phyloP scores from a whole-genome alignment of 2,113 vertebrate genomes.

The Grallaria varia region DNA sequence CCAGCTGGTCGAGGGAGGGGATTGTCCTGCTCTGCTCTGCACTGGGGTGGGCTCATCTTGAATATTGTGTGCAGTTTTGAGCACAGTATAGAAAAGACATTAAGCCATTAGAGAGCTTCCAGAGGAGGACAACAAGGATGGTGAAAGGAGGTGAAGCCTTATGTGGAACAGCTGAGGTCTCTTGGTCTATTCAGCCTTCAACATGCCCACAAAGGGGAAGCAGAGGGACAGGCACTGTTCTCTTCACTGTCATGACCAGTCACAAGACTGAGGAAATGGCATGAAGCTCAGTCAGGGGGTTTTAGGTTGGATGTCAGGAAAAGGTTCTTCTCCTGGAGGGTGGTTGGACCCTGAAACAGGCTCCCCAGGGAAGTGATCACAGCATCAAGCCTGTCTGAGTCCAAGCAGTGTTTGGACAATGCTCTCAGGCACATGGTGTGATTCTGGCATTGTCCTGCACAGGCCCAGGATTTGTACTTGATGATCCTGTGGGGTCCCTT shows the following conservation, averaged over 20 bases:
- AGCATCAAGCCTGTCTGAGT: not conserved
- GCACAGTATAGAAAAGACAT: not conserved
- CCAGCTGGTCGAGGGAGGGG: too few species aligned
- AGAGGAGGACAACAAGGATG: not conserved
- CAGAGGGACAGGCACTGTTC: rapidly evolving
- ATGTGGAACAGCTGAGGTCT: not conserved
- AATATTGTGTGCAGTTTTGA: not conserved
- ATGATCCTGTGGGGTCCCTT: not conserved
- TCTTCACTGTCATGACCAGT: not conserved
- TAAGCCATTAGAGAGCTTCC: not conserved
- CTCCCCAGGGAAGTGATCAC: not conserved
- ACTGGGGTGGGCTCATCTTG: not conserved
- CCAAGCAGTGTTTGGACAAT: not conserved
- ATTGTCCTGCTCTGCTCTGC: not conserved
- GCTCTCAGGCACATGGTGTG: not conserved
- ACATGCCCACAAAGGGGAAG: not conserved
- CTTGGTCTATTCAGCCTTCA: not conserved
- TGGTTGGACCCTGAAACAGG: not conserved
- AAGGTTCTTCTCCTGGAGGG: not conserved
- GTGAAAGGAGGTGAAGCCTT: not conserved
- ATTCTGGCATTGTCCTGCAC: not conserved
- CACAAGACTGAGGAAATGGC: not conserved
- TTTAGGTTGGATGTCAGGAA: not conserved
- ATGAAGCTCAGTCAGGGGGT: not conserved
- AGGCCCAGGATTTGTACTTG: not conserved